Base-by-base conservation (phyloP, 1,140 invertebrate species). In the Colletes latitarsis region DNA sequence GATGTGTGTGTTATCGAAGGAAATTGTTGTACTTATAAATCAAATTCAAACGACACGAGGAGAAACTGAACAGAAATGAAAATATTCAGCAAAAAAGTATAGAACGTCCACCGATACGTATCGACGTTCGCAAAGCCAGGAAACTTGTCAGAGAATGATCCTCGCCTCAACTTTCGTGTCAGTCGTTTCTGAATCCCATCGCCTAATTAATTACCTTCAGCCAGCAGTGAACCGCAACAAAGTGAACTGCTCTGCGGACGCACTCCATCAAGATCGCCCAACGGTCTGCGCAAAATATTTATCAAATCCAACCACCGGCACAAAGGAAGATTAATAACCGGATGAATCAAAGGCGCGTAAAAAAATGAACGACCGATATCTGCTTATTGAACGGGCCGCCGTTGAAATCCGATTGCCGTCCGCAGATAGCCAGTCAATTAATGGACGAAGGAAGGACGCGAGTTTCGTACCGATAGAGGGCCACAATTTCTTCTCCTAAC, bases 361-460 rank as follows among this genome's bases (percentile, higher is more conserved):
- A 49, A 74, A 66, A 74, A 58, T 55, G 77, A 43, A 53, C 77
- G 69, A 66, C 77, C 62, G 71, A 75, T 80, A 80, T 67, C 71
- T 57, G 43, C 43, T 80, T 66, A 80, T 80, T 75, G 77, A 80
- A 74, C 52, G 70, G 30, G 14, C 30, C 71, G 41, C 77, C 53
- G 53, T 64, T 49, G 52, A 76, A 57, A 75, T 49, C 72, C 73
- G 81, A 87, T 88, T 72, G 60, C 73, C 19, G 30, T 60, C 73
- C 41, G 21, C 41, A 87, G 85, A 87, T 86, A 86, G 70, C 79
- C 49, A 69, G 55, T 73, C 85, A 82, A 82, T 87, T 87, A 84
- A 84, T 86, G 82, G 57, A 57, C 72, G 60, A 71, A 60, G 53
- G 39, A 43, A 43, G 67, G 68, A 72, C 39, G 77, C 39, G 57